Evolutionary conservation across 2,797 vertebrate species (phyloP).

Genomic region (Propithecus deckenii): DNA sequence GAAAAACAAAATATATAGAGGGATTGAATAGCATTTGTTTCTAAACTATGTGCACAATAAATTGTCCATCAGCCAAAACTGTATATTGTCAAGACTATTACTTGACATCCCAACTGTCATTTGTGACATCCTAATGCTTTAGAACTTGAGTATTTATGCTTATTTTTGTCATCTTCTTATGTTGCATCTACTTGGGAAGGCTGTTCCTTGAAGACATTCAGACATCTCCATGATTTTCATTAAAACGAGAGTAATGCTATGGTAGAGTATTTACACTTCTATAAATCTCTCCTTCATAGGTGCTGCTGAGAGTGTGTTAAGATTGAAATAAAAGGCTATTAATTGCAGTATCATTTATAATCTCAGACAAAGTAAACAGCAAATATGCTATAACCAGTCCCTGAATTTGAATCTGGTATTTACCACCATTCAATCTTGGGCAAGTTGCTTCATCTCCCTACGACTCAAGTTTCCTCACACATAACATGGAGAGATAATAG

Average conservation of each 20-base stretch:
- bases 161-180: not conserved
- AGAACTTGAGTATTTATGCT: not conserved
- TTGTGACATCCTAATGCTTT: not conserved
- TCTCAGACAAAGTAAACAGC: not conserved
- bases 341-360: not conserved
- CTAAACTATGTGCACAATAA: accelerated
- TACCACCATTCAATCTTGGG: not conserved
- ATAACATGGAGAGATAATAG: not conserved
- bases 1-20: not conserved
- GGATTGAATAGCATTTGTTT: not conserved
- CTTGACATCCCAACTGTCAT: not conserved
- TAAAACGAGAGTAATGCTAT: not conserved
- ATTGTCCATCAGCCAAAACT: no score
- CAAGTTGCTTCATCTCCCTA: no score
- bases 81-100: not conserved
- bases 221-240: not conserved
- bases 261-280: not conserved
- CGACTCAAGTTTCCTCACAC: not conserved
- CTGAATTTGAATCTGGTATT: not conserved
- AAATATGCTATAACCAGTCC: not conserved
- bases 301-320: not conserved
- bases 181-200: not conserved
- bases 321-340: not conserved
- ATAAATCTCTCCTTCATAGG: not conserved
- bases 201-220: not conserved